Evolutionary conservation across 1,140 invertebrate species (phyloP).

Genomic region (Neodiprion fabricii): DNA sequence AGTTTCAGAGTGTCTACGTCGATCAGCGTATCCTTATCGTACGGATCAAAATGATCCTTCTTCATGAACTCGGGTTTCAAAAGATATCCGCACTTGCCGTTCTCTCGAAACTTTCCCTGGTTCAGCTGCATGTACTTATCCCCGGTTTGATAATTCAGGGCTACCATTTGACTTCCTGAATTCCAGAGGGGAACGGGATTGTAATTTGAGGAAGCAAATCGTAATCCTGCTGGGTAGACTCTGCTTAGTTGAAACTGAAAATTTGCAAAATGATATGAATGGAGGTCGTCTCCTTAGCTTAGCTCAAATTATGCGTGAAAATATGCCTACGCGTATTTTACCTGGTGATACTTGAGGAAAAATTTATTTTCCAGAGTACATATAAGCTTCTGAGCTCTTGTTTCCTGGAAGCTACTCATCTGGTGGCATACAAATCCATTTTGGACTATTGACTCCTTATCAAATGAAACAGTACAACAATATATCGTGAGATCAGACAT

Average conservation of each 20-base stretch:
- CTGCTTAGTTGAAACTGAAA: constrained; percentile 77
- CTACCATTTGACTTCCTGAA: constrained; percentile 89
- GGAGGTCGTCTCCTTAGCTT: background rate
- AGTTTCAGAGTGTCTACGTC: constrained; percentile 71
- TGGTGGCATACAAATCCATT: constrained; percentile 77
- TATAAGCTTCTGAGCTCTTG: constrained; percentile 84
- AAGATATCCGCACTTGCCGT: constrained; percentile 88
- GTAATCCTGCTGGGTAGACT: constrained; percentile 84
- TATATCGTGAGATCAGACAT: constrained; percentile 92
- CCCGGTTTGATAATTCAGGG: constrained; percentile 93
- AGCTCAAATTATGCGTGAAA: constrained; percentile 7
- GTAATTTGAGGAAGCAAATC: constrained; percentile 93
- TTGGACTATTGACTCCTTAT: constrained; percentile 65
- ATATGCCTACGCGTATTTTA: constrained; percentile 29
- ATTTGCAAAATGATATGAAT: constrained; percentile 15
- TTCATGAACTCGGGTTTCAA: constrained; percentile 87
- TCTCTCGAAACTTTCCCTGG: constrained; percentile 83
- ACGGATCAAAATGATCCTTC: constrained; percentile 77
- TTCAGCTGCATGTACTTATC: constrained; percentile 92
- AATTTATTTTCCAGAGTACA: constrained; percentile 73
- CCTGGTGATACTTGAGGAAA: constrained; percentile 79
- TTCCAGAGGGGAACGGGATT: constrained; percentile 92
- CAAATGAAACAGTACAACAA: constrained; percentile 83
- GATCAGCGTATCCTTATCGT: constrained; percentile 65
- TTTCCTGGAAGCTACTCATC: constrained; percentile 93